Conservation (phyloP, 2,888 invertebrate species). For the Drosophila algonquin region DNA sequence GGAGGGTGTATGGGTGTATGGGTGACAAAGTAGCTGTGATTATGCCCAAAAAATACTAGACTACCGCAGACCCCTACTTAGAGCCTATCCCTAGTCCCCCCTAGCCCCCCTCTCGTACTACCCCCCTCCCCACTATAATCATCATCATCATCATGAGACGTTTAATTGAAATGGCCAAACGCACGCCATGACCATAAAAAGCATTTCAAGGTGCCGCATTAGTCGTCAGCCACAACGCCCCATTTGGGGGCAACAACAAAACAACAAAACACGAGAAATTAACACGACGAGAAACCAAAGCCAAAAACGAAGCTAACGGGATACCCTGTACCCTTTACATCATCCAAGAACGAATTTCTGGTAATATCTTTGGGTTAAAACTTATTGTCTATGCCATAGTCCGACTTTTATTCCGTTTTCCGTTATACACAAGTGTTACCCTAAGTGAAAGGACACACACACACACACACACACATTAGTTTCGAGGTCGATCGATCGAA, state of each 20-base stretch:
- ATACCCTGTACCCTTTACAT: not conserved
- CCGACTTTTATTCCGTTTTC: no score
- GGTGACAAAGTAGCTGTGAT: slow-evolving; percentile 78
- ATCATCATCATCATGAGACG: slow-evolving; percentile 46
- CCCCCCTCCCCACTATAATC: not conserved
- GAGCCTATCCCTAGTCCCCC: not conserved
- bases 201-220: slow-evolving; percentile 77
- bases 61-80: slow-evolving; percentile 7
- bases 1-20: slow-evolving; percentile 52
- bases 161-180: slow-evolving; percentile 78
- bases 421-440: not conserved
- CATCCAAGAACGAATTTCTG: not conserved
- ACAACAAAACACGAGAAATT: not conserved
- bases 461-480: not conserved
- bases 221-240: slow-evolving; percentile 72
- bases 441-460: not conserved
- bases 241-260: slow-evolving; percentile 12
- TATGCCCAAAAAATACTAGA: slow-evolving; percentile 46
- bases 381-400: no score
- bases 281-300: not conserved
- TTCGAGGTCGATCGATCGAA: no score
- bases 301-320: not conserved
- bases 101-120: not conserved
- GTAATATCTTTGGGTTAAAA: not conserved
- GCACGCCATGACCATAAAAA: slow-evolving; percentile 71